Percentiles rank a stretch among this genome's conserved stretches.
phyloP scores from a whole-genome alignment of 1,140 invertebrate species.

The Papilio aristodemus region DNA sequence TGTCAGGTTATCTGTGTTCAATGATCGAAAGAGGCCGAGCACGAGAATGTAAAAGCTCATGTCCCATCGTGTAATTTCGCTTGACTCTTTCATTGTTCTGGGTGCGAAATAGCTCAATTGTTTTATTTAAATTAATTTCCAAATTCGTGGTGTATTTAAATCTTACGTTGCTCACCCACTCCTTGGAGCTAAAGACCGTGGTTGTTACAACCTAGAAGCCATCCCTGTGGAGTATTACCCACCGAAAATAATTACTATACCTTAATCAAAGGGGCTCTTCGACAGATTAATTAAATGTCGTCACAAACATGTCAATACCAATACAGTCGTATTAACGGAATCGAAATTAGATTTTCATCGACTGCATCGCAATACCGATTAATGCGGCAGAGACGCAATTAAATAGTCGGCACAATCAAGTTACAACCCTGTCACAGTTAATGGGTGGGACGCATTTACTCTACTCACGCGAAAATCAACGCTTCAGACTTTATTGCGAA shows the following conservation, averaged over 20 bases:
- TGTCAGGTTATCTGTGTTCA: no score
- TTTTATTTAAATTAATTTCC: no score
- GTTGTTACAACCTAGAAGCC: neutral
- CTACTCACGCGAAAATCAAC: constrained; percentile 27
- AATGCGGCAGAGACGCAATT: constrained; percentile 13
- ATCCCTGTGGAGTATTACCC: neutral
- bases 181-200: neutral
- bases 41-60: no score
- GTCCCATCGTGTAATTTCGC: no score
- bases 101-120: no score
- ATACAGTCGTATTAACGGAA: constrained; percentile 21
- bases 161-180: no score
- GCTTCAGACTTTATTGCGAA: constrained; percentile 24
- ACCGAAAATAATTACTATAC: neutral
- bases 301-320: constrained; percentile 13
- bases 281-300: constrained; percentile 16
- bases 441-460: constrained; percentile 1
- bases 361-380: constrained; percentile 25
- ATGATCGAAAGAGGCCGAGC: no score
- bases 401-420: neutral
- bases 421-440: constrained; percentile 18
- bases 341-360: constrained; percentile 27
- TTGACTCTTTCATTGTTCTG: no score
- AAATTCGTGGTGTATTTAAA: no score
- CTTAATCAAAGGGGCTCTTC: constrained; percentile 7